phyloP scores from a whole-genome alignment of 2,797 vertebrate species.

The Alauda arvensis region DNA sequence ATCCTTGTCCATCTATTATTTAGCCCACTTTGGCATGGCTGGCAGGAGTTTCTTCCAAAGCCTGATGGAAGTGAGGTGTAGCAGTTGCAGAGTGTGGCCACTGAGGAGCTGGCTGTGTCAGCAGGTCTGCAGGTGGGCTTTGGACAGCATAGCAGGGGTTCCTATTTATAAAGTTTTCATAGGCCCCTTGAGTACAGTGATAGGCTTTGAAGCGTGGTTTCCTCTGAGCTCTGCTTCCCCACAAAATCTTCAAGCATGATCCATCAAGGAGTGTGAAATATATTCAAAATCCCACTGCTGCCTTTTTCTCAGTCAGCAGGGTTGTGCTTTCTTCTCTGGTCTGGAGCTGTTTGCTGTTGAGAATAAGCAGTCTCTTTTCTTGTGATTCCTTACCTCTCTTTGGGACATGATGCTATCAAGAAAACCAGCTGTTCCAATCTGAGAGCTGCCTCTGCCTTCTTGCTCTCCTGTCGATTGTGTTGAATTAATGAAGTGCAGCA shows the following conservation, averaged over 20 bases:
- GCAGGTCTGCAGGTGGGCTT: background rate
- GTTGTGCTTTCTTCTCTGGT: conserved; percentile 25
- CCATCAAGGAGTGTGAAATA: conserved; percentile 37
- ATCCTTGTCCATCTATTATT: background rate
- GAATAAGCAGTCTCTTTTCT: conserved; percentile 44
- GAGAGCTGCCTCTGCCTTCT: background rate
- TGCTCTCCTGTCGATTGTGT: conserved; percentile 9
- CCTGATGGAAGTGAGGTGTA: accelerated
- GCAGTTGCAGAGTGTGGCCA: background rate
- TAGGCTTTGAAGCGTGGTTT: background rate
- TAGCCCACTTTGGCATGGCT: background rate
- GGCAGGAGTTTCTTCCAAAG: background rate
- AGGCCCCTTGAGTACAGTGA: background rate
- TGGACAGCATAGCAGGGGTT: background rate
- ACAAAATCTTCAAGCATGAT: conserved; percentile 22
- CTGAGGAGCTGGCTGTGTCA: background rate
- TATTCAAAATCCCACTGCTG: conserved; percentile 36
- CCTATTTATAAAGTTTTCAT: background rate
- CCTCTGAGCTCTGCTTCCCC: conserved; percentile 15
- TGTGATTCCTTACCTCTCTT: conserved; percentile 38
- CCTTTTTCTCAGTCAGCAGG: conserved; percentile 34
- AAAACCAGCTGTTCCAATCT: conserved; percentile 45
- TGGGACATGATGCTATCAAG: conserved; percentile 39
- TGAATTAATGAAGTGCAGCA: conserved; percentile 44
- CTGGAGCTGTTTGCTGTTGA: conserved; percentile 48